Base-by-base conservation (phyloP, 2,888 invertebrate genomes). In the Julus scanicus region DNA sequence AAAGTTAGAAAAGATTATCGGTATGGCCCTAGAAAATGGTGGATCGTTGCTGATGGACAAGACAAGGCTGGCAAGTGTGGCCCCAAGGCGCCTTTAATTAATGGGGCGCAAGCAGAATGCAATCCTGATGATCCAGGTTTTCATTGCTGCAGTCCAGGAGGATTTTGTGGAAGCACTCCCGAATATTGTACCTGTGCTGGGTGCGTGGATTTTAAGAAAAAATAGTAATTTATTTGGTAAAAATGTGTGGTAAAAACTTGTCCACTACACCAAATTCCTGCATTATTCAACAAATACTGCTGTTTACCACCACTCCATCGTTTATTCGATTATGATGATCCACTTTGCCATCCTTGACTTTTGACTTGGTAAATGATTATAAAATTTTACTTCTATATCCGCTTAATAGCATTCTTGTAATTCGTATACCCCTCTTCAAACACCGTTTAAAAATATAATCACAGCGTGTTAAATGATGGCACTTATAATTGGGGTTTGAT, bases 51-150 rank as follows among this genome's bases (percentile, higher is more conserved):
- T 20, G 63, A 71, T 71, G 63, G 63, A 5, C 63, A 20, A 20
- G 63, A 71, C 20, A 71, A 71, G 63, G 63, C 63, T 71, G 63
- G 63, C 8, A 71, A n/a, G 1, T 71, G 63, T 11, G 63, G 63
- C 8, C 63, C 20, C 20, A 71, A 71, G 20, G 63, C 63, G 8
- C 63, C n/a, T 5, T 3, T 5, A 1, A 71, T 71, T 71, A 71
- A 71, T 29, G 63, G 63, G 0, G 63, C 63, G 20, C 9, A 71
- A 71, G 63, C 63, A 8, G 63, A 71, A 8, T 71, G 63, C 20
- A 71, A 71, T 71, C 63, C 63, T 71, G 63, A 71, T 71, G 63
- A 71, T 20, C 63, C 63, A 29, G 63, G 63, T 6, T 71, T 71
- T 20, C 63, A 71, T 20, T 71, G 63, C 20, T 71, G 63, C 20